These are phyloP conservation scores for Nansenia antarctica DNA, from an alignment of 2,113 vertebrate genomes.

Conservation along the genomic window DNA sequence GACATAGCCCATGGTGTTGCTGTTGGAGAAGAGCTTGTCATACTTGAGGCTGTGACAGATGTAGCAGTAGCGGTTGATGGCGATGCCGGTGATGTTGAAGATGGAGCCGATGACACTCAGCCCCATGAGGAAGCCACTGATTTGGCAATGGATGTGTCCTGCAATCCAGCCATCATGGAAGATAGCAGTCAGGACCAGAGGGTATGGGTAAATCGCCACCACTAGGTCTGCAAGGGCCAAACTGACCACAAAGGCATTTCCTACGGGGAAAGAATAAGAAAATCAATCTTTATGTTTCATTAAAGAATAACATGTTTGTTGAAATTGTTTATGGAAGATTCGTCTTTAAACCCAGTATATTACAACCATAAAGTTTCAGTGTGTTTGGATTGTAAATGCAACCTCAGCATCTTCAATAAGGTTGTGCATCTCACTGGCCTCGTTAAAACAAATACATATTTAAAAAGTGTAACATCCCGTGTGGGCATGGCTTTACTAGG, in stretches of 20 bases:
- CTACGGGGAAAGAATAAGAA: neutral
- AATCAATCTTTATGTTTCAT: too few relatives aligned
- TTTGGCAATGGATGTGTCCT: neutral
- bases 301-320: neutral
- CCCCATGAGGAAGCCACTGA: neutral
- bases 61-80: neutral
- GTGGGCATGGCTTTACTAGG: neutral
- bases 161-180: neutral
- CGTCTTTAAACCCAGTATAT: too few relatives aligned
- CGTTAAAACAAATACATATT: neutral
- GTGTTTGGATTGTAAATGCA: neutral
- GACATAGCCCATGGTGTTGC: neutral
- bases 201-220: neutral
- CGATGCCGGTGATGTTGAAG: slow-evolving; percentile 1
- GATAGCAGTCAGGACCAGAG: neutral
- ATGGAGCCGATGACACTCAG: neutral
- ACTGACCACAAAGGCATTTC: neutral
- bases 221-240: neutral
- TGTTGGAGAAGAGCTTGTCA: slow-evolving; percentile 1
- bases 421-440: too few relatives aligned
- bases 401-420: neutral
- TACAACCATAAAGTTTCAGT: too few relatives aligned
- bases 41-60: neutral
- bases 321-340: too few relatives aligned
- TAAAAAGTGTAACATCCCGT: too few relatives aligned